Base-by-base conservation (phyloP, 2,888 invertebrate species). In the Synergus japonicus region DNA sequence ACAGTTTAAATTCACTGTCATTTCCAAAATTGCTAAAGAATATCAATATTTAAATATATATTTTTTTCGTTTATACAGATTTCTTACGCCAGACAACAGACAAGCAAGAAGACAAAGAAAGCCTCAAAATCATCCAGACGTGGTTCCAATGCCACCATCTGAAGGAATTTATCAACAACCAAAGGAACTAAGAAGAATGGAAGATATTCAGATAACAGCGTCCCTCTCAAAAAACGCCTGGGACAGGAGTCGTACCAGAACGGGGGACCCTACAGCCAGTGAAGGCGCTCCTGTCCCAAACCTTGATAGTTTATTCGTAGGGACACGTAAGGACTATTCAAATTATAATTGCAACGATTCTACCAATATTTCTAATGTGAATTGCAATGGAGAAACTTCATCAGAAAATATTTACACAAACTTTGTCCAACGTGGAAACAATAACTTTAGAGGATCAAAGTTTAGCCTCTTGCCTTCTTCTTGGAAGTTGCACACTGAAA, bases 91-190 rank as follows among this genome's bases (percentile, higher is more conserved):
- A 76, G 96, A 96, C 88, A 94, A 95, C 13, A 93, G 96, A 81
- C 96, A 97, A 88, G 95, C 95, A 2, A 95, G 95, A 81, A 93
- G 97, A 63, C 97, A 97, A 90, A 93, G 97, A 2, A 94, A 94
- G 81, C 93, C 93, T 15, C 86, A 87, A 60, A 92, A 89, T 81
- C 94, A 95, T 41, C 96, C 96, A 0, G 96, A 96, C 88, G 94
- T 96, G 15, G 93, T 96, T 76, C 96, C 95, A 9, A 94, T 95
- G 1, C 92, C 94, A 76, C 94, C 95, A 0, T 93, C 94, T 8
- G 93, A 93, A 37, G 94, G 94, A 29, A 77, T 84, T 44, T 83
- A 79, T 60, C 81, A 83, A 22, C 65, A 79, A 15, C 80, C 81
- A 29, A 79, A 82, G 12, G 79, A 81, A 15, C 81, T 82, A 2